Percentiles rank a stretch among this genome's conserved stretches.
Conservation (phyloP, 2,888 invertebrate species). For the Onthophagus sagittarius region DNA sequence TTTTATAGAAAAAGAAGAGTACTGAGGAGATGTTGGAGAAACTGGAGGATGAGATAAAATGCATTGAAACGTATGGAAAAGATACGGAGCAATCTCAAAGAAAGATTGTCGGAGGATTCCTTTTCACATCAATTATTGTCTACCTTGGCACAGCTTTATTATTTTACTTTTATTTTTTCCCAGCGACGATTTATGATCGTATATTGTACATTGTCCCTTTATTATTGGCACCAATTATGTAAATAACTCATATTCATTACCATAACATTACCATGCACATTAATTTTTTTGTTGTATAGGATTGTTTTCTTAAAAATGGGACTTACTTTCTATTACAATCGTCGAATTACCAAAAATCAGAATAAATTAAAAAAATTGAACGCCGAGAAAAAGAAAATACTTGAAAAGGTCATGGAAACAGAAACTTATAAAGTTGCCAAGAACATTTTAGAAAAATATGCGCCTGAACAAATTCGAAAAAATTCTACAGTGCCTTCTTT, state of each 20-base stretch:
- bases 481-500: slow-evolving; percentile 21
- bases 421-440: slow-evolving; percentile 96
- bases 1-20: slow-evolving; percentile 55
- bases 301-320: slow-evolving; percentile 73
- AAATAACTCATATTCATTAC: slow-evolving; percentile 46
- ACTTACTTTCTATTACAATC: slow-evolving; percentile 85
- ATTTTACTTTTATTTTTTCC: slow-evolving; percentile 78
- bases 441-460: slow-evolving; percentile 83
- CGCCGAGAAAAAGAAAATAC: slow-evolving; percentile 79
- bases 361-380: slow-evolving; percentile 66
- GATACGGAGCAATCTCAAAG: slow-evolving; percentile 79
- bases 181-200: slow-evolving; percentile 68
- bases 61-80: slow-evolving; percentile 75
- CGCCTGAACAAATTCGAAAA: slow-evolving; percentile 57
- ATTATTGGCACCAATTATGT: slow-evolving; percentile 79
- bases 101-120: slow-evolving; percentile 74
- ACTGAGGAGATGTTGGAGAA: slow-evolving; percentile 61
- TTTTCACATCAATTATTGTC: slow-evolving; percentile 65
- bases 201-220: slow-evolving; percentile 75
- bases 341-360: slow-evolving; percentile 75
- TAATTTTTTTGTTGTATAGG: slow-evolving; percentile 48
- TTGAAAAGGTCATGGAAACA: slow-evolving; percentile 95
- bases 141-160: slow-evolving; percentile 68
- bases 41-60: slow-evolving; percentile 74
- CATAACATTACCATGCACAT: neutral